These are phyloP conservation scores for Pocillopora grandis DNA, from an alignment of 92 coral and sea anemone species.

Conservation along the genomic window DNA sequence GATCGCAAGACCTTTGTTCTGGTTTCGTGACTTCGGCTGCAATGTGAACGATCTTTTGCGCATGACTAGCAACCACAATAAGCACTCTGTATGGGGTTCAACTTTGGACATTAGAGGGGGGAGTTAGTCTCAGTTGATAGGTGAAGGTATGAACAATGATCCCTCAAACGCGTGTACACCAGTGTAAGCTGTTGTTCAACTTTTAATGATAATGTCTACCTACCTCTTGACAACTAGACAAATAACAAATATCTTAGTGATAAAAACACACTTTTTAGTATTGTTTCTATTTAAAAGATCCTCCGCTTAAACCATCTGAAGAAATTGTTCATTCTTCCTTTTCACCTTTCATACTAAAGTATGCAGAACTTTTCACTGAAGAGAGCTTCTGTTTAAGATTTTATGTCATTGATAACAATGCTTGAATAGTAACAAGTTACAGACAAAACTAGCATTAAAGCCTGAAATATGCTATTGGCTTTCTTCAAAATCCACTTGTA, in stretches of 20 bases:
- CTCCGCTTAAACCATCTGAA: background rate
- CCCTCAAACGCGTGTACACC: too few species aligned
- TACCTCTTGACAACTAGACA: background rate
- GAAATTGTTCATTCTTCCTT: background rate
- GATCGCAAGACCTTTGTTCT: too few species aligned
- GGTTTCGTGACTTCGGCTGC: too few species aligned
- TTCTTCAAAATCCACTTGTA: background rate
- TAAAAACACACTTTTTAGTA: background rate
- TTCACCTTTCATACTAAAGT: background rate
- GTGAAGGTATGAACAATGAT: too few species aligned
- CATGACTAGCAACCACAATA: too few species aligned
- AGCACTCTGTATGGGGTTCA: too few species aligned
- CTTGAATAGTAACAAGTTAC: background rate
- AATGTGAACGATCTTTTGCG: too few species aligned
- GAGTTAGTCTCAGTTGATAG: too few species aligned
- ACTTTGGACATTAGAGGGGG: too few species aligned
- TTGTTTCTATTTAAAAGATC: background rate
- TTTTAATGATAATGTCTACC: too few species aligned
- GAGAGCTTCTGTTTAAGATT: background rate
- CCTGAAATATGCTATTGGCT: too few species aligned
- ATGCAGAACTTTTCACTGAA: background rate
- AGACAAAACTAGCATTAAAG: background rate
- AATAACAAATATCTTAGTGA: too few species aligned
- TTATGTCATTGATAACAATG: background rate
- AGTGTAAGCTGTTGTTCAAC: conserved; percentile 84